Percentiles rank a stretch among this genome's conserved stretches.
Evolutionary conservation across 2,797 vertebrate species (phyloP).

Genomic region (Sebastes matsubarae): DNA sequence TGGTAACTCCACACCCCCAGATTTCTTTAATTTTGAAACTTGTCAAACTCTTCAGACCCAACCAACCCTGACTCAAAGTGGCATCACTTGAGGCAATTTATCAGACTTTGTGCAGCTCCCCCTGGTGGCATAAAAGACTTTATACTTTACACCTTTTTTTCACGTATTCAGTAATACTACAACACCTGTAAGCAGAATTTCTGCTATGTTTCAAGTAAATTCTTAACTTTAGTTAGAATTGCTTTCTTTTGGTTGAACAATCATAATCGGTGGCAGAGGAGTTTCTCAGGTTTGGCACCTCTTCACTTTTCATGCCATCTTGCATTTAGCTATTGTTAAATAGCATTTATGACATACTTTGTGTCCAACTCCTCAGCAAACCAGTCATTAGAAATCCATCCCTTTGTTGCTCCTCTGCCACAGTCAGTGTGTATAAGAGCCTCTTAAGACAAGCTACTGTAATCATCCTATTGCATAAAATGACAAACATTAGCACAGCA

Average conservation of each 20-base stretch:
- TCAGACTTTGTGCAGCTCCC: no score
- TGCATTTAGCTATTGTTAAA: background rate
- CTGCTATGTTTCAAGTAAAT: background rate
- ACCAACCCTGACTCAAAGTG: background rate
- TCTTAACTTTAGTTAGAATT: background rate
- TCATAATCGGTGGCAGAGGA: background rate
- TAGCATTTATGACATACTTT: background rate
- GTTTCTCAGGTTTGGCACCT: background rate
- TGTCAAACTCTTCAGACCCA: background rate
- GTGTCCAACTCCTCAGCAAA: background rate
- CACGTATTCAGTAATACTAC: background rate
- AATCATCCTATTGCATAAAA: slow-evolving; percentile 1
- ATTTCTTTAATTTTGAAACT: background rate
- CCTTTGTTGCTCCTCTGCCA: background rate
- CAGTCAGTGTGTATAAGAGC: background rate
- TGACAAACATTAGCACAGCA: background rate
- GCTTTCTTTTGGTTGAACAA: background rate
- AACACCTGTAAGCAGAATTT: background rate
- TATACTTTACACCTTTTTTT: background rate
- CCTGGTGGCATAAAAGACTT: background rate
- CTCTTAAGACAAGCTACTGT: background rate
- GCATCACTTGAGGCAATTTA: background rate
- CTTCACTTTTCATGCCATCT: background rate
- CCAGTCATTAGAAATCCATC: background rate
- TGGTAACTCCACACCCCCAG: background rate